Evolutionary conservation across 2,113 vertebrate genomes (phyloP), one percentile per base, ranked within the genome.

Genomic region (Nannobrachium achirus): DNA sequence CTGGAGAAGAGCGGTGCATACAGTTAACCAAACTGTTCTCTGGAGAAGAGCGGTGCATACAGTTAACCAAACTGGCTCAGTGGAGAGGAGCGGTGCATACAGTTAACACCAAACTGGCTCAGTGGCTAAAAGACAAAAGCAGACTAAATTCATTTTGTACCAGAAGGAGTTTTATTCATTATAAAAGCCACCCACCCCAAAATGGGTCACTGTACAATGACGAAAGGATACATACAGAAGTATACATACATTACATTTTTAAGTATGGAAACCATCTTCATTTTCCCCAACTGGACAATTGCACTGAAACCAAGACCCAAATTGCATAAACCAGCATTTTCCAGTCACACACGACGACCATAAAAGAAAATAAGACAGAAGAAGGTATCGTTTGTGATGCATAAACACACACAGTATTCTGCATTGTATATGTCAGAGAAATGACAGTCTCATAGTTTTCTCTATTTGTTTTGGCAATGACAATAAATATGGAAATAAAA

Each of bases 111-210:
- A 33, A 33, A 33, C 6, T 33, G 25, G 25, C 25, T 33, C 25
- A 33, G 14, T 15, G 7, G 49, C 49, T 25, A 2, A 57, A 49
- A 0, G 55, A 46, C 6, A 61, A 0, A 9, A 15, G 50, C 2
- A 65, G 7, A 48, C 14, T 44, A 63, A 20, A 59, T 16, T 1
- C 39, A 62, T 4, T 39, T 58, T 14, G 57, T 87, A 89, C 80
- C 81, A 84, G 85, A 89, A 88, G 84, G 81, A 70, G 72, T 52
- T 92, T 93, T 92, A 92, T 92, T 93, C 65, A 68, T 89, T 89
- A 90, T 66, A 93, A 93, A 91, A 89, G 66, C 73, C 86, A 85
- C 79, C 45, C 44, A 89, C 76, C 78, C 71, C 78, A 82, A 76
- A 84, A 78, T 86, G 55, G 63, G 70, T 77, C 77, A 84, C 75